Base-by-base conservation (phyloP, 2,888 invertebrate species). In the Mimumesa dahlbomi region DNA sequence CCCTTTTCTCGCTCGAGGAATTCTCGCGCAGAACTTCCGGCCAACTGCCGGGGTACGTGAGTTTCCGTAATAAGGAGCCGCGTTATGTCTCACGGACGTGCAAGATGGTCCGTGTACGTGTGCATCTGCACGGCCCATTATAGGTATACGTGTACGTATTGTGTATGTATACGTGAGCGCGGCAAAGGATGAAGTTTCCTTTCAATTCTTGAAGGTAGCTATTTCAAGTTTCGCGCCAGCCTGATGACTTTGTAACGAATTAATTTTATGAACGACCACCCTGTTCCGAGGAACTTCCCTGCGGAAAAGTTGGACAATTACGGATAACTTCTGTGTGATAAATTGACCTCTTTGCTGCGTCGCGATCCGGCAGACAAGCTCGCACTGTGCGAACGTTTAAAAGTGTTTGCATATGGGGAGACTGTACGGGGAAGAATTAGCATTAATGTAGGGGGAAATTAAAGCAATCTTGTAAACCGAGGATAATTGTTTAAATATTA, bases 11-110 rank as follows among this genome's bases (percentile, higher is more conserved):
- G 21, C 9, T 2, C 19, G 13, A 21, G 36, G 36, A 50, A 50
- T 50, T 38, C 50, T 14, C 36, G 7, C 14, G 1, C 14, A 9
- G 18, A 50, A 50, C 50, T 50, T 50, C 49, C 50, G 38, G 36
- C 7, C 14, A 19, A 38, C 38, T 50, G 13, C 9, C n/a, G n/a
- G 7, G 2, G 16, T 18, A 40, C 40, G 40, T 40, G 18, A 14
- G 40, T 16, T 16, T 16, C 11, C 5, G 16, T 16, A 40, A 40
- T 40, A 40, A 40, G 40, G 16, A 40, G 16, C 18, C 18, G 40
- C 7, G 40, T 13, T 40, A 14, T 18, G 18, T 14, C 40, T 40
- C 16, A 13, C 18, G 16, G 13, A 38, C 38, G n/a, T 38, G n/a
- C 7, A 38, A 3, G 38, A n/a, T n/a, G 11, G 4, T 5, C 14